phyloP scores from a whole-genome alignment of 2,888 invertebrate species.

The Lepidocyrtoides sp. region DNA sequence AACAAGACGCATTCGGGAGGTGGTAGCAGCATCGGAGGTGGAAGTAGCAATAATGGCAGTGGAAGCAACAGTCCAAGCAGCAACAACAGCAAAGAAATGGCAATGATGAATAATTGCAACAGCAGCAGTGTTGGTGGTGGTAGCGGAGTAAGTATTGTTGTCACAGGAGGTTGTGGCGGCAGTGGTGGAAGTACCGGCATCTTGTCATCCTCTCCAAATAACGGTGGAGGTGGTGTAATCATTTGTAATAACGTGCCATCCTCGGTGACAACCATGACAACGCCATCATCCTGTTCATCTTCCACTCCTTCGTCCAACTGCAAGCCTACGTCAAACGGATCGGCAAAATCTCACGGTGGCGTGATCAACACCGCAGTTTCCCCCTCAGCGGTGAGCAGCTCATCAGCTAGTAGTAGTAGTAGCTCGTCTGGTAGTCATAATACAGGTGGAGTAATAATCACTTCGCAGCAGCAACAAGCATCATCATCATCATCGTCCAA shows the following conservation, averaged over 20 bases:
- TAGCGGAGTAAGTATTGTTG: constrained; percentile 61
- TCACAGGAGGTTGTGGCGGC: constrained; percentile 42
- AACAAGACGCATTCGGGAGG: constrained; percentile 56
- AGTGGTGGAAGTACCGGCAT: not conserved
- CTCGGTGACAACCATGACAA: constrained; percentile 41
- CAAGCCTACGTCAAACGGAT: constrained; percentile 68
- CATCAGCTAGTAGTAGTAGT: constrained; percentile 50
- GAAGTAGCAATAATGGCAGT: constrained; percentile 42
- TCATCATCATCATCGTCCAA: constrained; percentile 43
- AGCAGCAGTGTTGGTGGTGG: constrained; percentile 27
- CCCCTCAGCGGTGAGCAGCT: constrained; percentile 47
- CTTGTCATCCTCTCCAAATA: constrained; percentile 55
- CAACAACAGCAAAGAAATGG: constrained; percentile 77
- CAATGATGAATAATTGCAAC: constrained; percentile 76
- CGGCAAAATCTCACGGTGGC: constrained; percentile 45
- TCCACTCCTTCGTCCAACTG: constrained; percentile 38
- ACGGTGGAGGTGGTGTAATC: constrained; percentile 59
- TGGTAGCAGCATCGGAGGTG: constrained; percentile 23
- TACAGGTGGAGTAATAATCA: constrained; percentile 81
- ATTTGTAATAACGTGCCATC: constrained; percentile 65
- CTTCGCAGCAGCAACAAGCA: constrained; percentile 49
- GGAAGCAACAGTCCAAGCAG: constrained; percentile 68
- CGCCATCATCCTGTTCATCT: constrained; percentile 32
- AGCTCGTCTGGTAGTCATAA: constrained; percentile 67
- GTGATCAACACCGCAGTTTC: constrained; percentile 31